A percentile compares a stretch with the other conserved stretches of the same genome.
Conservation (phyloP, 1,140 invertebrate genomes). For the Bacillus rossius region DNA sequence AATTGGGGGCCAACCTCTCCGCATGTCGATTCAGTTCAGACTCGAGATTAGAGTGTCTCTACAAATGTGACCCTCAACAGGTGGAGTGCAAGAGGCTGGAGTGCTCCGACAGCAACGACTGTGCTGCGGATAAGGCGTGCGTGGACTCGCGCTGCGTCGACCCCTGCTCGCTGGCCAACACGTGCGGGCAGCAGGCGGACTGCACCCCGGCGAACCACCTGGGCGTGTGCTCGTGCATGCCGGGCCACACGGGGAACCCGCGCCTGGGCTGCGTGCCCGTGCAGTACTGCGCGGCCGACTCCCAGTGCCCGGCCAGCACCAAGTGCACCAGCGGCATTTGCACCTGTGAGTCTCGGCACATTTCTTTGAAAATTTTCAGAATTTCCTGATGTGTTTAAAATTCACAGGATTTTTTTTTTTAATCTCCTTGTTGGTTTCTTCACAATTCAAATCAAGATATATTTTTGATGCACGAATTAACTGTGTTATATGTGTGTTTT, state of each 20-base stretch:
- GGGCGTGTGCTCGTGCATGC: constrained; percentile 71
- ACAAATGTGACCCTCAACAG: too few relatives aligned
- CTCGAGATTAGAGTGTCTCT: too few relatives aligned
- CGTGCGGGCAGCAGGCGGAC: constrained; percentile 73
- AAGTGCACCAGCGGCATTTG: constrained; percentile 78
- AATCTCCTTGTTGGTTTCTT: too few relatives aligned
- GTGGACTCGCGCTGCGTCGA: constrained; percentile 73
- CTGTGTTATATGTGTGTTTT: constrained; percentile 24
- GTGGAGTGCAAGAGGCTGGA: constrained; percentile 64
- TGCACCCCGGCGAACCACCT: constrained; percentile 65
- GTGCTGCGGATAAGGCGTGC: constrained; percentile 61
- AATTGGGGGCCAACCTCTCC: too few relatives aligned
- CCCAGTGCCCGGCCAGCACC: constrained; percentile 71
- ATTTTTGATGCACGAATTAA: too few relatives aligned
- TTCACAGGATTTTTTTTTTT: constrained; percentile 8
- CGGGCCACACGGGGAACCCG: constrained; percentile 80
- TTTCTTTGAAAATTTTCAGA: neutral
- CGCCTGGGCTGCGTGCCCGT: constrained; percentile 72
- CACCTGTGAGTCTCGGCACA: constrained; percentile 47
- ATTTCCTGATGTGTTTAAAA: constrained; percentile 4
- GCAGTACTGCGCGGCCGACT: constrained; percentile 70
- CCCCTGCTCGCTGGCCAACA: constrained; percentile 70
- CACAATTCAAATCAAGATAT: too few relatives aligned
- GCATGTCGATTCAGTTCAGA: too few relatives aligned
- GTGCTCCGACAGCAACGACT: constrained; percentile 75